These are phyloP conservation scores for Pachyrhynchus sulphureomaculatus DNA, from an alignment of 1,140 invertebrate genomes.

Conservation along the genomic window DNA sequence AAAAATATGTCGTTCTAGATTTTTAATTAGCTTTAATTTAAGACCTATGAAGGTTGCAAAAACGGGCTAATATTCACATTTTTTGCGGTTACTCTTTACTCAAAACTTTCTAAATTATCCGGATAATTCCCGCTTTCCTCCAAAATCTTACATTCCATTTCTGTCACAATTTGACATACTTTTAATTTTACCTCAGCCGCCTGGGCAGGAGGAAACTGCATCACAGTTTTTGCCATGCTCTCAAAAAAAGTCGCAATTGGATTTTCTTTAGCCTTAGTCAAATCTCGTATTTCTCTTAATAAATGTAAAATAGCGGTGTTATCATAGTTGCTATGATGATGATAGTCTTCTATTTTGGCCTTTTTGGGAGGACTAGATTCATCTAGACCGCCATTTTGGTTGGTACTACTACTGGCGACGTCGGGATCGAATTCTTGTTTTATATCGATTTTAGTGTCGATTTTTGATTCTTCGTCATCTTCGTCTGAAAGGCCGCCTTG, in stretches of 20 bases:
- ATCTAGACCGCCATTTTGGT: not conserved
- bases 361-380: not conserved
- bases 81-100: not conserved
- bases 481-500: not conserved
- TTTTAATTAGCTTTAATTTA: too few relatives aligned
- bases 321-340: slow-evolving; percentile 7
- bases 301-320: slow-evolving; percentile 18
- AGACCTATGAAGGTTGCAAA: too few relatives aligned
- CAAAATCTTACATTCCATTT: slow-evolving; percentile 29
- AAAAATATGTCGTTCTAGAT: too few relatives aligned
- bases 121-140: slow-evolving; percentile 22
- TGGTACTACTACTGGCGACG: not conserved
- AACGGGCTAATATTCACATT: not conserved
- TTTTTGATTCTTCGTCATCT: slow-evolving; percentile 1
- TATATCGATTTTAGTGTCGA: slow-evolving; percentile 18
- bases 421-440: slow-evolving; percentile 19
- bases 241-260: slow-evolving; percentile 33
- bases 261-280: slow-evolving; percentile 13
- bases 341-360: slow-evolving; percentile 4
- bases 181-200: slow-evolving; percentile 29
- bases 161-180: slow-evolving; percentile 32
- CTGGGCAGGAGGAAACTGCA: slow-evolving; percentile 26
- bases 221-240: slow-evolving; percentile 35
- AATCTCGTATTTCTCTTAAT: slow-evolving; percentile 17
- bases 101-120: slow-evolving; percentile 8